Base-by-base conservation (phyloP, 2,113 vertebrate genomes). In the Forbesichthys agassizii region DNA sequence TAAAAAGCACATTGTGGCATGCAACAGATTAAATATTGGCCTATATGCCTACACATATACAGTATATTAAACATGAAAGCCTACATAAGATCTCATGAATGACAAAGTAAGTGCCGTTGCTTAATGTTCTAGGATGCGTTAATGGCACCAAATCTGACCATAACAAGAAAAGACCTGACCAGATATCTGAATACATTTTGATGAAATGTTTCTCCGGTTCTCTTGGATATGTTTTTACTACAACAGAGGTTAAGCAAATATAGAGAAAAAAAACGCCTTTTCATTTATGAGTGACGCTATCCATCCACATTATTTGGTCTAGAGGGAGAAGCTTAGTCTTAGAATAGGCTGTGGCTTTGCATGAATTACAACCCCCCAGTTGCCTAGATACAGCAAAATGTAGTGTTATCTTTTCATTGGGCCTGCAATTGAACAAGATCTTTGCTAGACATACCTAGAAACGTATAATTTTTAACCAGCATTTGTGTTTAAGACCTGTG, bases 381-480 rank as follows among this genome's bases (percentile, higher is more conserved):
- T 78, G 78, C 75, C 53, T 76, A 74, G 75, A 69, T 76, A 81
- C 81, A 0, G 12, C 46, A 9, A 66, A 65, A 56, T 13, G 63
- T 14, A 58, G 68, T 69, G 73, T 74, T 33, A 61, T 33, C 10
- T 67, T 48, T 61, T 59, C n/a, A 48, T 9, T 33, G 48, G 13
- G 56, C 62, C 64, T 48, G 55, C 11, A 48, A 57, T 47, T 11
- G 18, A 56, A 47, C 42, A 59, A 49, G 46, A 12, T 68, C 53
- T 56, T 18, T n/a, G 36, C 12, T 1, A 59, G 57, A 36, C 55
- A 4, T 10, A 57, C n/a, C 13, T 55, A 16, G n/a, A 55, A 4
- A 5, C n/a, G 6, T 11, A 42, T 42, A 1, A 42, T 42, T 42
- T 42, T 42, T 42, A 42, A 42, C 36, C 36, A 42, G 36, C 7